A percentile compares a stretch with the other conserved stretches of the same genome.
Evolutionary conservation across 2,113 vertebrate genomes (phyloP).

Genomic region (Nibea albiflora): DNA sequence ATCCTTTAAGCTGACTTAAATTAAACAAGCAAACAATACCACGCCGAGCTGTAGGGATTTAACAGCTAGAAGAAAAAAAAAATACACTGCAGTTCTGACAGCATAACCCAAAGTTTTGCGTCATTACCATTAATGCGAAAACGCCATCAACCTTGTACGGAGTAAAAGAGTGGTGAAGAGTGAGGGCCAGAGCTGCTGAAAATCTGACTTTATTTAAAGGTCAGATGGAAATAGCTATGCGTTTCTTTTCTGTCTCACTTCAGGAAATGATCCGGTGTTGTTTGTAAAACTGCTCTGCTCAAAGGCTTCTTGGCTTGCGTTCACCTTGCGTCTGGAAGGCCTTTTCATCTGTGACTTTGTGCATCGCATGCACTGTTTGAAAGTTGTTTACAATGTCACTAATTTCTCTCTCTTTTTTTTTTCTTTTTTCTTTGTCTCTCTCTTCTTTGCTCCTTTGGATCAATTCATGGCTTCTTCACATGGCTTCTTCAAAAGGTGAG

Average conservation of each 20-base stretch:
- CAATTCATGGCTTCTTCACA: background rate
- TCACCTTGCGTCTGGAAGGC: conserved; percentile 23
- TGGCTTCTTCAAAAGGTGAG: conserved; percentile 76
- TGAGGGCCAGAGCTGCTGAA: background rate
- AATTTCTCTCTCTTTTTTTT: conserved; percentile 30
- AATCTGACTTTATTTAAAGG: conserved; percentile 56
- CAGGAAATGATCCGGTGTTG: conserved; percentile 27
- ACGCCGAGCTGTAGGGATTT: conserved; percentile 26
- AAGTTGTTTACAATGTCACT: conserved; percentile 38
- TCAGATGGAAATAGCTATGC: conserved; percentile 40
- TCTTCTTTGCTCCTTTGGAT: conserved; percentile 29
- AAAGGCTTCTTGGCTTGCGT: conserved; percentile 23
- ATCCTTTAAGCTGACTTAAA: conserved; percentile 69
- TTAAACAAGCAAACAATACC: conserved; percentile 66
- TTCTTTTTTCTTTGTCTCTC: background rate
- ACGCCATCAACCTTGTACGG: conserved; percentile 14
- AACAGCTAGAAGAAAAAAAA: conserved; percentile 32
- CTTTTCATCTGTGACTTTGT: conserved; percentile 34
- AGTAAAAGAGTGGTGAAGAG: conserved; percentile 22
- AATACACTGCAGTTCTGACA: conserved; percentile 8
- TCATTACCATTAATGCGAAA: conserved; percentile 42
- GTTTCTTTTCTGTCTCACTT: background rate
- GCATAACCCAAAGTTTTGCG: conserved; percentile 15
- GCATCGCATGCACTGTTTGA: conserved; percentile 20
- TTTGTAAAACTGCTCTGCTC: conserved; percentile 25